Conservation (phyloP, 2,797 vertebrate genomes). For the Threskiornis aethiopicus region DNA sequence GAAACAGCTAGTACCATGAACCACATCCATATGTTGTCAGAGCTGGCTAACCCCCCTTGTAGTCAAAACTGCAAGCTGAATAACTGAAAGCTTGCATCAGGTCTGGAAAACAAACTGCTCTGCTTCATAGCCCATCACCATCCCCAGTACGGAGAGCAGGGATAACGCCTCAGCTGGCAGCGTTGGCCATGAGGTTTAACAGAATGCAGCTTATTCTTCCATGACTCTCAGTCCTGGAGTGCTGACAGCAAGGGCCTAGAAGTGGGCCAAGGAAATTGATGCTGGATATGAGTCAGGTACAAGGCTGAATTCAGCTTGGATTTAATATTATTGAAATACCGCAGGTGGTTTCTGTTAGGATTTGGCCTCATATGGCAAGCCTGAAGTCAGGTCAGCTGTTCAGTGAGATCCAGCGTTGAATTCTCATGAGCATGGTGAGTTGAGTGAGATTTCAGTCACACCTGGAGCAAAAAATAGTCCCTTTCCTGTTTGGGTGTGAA, state of each 20-base stretch:
- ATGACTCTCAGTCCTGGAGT: conserved; percentile 55
- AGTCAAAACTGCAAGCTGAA: not conserved
- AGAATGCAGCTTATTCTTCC: conserved; percentile 61
- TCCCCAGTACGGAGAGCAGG: not conserved
- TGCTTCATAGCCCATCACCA: not conserved
- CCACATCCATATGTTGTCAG: conserved; percentile 32
- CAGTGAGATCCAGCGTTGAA: conserved; percentile 7
- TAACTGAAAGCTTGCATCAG: conserved; percentile 50
- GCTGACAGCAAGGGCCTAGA: conserved; percentile 50
- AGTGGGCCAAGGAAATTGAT: conserved; percentile 55
- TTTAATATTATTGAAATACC: conserved; percentile 60
- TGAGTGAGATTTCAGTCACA: conserved; percentile 65
- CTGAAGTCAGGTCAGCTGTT: conserved; percentile 57
- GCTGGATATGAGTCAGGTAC: conserved; percentile 49
- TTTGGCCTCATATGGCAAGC: conserved; percentile 40
- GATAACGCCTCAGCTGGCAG: conserved; percentile 55
- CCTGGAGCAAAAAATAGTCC: conserved; percentile 44
- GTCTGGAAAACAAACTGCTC: conserved; percentile 35
- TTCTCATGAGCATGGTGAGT: conserved; percentile 37
- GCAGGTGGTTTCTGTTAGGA: conserved; percentile 65
- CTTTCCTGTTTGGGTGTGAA: conserved; percentile 58
- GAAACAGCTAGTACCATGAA: conserved; percentile 24
- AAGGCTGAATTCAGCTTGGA: conserved; percentile 59
- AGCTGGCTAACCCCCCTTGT: not conserved
- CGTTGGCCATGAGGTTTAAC: conserved; percentile 7